phyloP scores from a whole-genome alignment of 2,797 vertebrate species.

The Cyprinella venusta region DNA sequence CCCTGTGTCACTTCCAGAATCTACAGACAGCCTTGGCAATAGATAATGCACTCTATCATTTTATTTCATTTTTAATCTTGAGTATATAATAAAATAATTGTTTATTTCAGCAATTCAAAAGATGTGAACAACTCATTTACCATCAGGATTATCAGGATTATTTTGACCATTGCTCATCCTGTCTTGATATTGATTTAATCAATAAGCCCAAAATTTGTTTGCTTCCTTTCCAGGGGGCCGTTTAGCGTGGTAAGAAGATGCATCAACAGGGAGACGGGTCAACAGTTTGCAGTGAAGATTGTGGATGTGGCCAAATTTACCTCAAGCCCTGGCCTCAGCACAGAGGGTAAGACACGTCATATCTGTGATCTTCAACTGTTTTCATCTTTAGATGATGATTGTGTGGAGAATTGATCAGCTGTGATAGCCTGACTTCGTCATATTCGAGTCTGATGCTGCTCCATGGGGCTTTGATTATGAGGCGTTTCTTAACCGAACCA shows the following conservation, averaged over 20 bases:
- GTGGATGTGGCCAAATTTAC: slow-evolving; percentile 99
- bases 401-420: slow-evolving; percentile 13
- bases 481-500: too few species aligned
- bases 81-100: neutral
- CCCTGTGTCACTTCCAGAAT: too few species aligned
- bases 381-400: slow-evolving; percentile 14
- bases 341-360: slow-evolving; percentile 86
- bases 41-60: neutral
- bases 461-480: too few species aligned
- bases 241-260: slow-evolving; percentile 98
- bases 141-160: neutral
- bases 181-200: neutral
- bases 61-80: neutral
- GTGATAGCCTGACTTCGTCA: neutral
- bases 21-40: neutral
- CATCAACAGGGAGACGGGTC: slow-evolving; percentile 97
- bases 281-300: slow-evolving; percentile 98
- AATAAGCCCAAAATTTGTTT: neutral
- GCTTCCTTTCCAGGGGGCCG: slow-evolving; percentile 85
- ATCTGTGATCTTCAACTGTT: slow-evolving; percentile 7
- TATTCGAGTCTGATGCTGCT: too few species aligned
- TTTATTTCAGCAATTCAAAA: neutral
- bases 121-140: neutral
- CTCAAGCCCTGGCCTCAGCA: slow-evolving; percentile 98
- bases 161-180: neutral